These are phyloP conservation scores for Amphiprion clarkii DNA, from an alignment of 2,797 vertebrate genomes.

Conservation along the genomic window DNA sequence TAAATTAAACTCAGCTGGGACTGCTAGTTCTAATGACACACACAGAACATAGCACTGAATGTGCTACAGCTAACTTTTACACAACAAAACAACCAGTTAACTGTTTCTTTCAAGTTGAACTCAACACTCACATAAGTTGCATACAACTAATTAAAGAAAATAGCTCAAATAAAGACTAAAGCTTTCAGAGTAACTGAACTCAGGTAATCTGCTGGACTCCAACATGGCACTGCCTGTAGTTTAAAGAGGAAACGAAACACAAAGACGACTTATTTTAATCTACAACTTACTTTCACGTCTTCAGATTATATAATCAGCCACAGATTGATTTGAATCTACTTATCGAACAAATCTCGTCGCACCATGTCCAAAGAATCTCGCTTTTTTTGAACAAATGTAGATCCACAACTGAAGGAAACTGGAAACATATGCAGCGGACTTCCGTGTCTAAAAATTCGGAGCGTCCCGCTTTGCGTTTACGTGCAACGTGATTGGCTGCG, in stretches of 20 bases:
- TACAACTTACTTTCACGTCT: conserved; percentile 56
- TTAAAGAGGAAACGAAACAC: conserved; percentile 23
- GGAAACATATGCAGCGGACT: conserved; percentile 41
- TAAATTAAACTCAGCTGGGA: too few relatives aligned
- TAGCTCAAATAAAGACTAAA: neutral
- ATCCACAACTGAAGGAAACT: neutral
- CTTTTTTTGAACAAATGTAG: neutral
- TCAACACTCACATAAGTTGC: too few relatives aligned
- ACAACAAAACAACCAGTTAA: too few relatives aligned
- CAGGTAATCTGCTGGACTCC: neutral
- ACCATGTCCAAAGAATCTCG: neutral
- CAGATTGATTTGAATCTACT: neutral
- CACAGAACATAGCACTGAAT: too few relatives aligned
- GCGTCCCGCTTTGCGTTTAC: conserved; percentile 68
- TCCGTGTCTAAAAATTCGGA: conserved; percentile 60
- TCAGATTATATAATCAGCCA: neutral
- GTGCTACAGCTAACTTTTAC: too few relatives aligned
- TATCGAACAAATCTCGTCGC: accelerated
- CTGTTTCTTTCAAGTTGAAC: too few relatives aligned
- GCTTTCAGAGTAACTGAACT: neutral
- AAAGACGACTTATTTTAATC: neutral
- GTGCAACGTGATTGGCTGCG: conserved; percentile 74
- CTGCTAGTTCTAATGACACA: too few relatives aligned
- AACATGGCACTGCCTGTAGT: conserved; percentile 14
- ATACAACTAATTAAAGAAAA: neutral